These are phyloP conservation scores for Lepidurus arcticus DNA, from an alignment of 1,140 invertebrate species.

Conservation along the genomic window DNA sequence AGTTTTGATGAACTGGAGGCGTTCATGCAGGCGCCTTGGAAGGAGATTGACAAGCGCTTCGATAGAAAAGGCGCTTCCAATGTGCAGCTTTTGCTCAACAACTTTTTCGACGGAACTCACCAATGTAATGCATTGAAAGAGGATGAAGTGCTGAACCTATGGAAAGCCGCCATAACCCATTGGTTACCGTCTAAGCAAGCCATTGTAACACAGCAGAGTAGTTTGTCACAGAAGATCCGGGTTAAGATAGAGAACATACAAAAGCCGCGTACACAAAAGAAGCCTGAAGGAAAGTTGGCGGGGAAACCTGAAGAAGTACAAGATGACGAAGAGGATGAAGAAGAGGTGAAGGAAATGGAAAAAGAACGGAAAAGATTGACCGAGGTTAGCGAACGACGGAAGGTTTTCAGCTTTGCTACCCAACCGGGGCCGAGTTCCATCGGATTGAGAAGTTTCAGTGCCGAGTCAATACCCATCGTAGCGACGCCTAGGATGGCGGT, in stretches of 20 bases:
- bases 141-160: no score
- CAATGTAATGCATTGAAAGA: no score
- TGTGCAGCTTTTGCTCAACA: no score
- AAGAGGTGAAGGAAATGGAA: not conserved
- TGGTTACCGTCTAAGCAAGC: no score
- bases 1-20: conserved; percentile 5
- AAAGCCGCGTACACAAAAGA: not conserved
- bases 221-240: not conserved
- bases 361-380: conserved; percentile 22
- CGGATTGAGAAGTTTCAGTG: not conserved
- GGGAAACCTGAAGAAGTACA: not conserved
- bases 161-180: no score
- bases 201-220: not conserved
- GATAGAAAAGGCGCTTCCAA: not conserved
- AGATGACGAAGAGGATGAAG: conserved; percentile 29
- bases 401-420: not conserved
- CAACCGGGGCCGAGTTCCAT: not conserved
- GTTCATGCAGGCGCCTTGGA: not conserved
- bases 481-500: no score
- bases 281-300: not conserved
- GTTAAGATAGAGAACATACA: not conserved
- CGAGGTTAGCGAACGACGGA: not conserved
- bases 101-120: no score
- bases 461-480: not conserved
- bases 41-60: not conserved